These are phyloP conservation scores for Druceiella hillmani DNA, from an alignment of 2,888 invertebrate genomes.

Conservation along the genomic window DNA sequence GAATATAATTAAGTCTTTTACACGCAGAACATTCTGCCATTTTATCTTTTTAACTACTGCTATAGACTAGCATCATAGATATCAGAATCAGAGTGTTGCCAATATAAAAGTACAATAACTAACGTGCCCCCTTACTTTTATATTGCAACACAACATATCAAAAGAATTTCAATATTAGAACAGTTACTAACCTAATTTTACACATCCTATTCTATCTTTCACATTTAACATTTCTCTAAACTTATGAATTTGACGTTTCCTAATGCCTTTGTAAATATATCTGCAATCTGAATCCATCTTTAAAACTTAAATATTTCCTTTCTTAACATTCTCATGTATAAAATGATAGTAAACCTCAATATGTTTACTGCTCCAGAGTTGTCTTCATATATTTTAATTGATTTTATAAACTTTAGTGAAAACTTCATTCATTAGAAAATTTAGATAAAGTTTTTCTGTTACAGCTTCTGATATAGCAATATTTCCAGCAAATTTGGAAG, in stretches of 20 bases:
- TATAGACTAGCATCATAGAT: too few species aligned
- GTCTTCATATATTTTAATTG: constrained; percentile 27
- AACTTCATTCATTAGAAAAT: constrained; percentile 20
- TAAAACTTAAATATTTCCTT: constrained; percentile 25
- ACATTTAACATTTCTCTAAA: too few species aligned
- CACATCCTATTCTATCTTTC: too few species aligned
- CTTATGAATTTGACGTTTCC: constrained; percentile 3
- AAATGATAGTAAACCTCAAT: constrained; percentile 23
- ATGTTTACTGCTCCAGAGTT: constrained; percentile 26
- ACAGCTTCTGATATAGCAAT: constrained; percentile 25
- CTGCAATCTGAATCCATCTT: constrained; percentile 18
- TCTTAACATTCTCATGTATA: constrained; percentile 26
- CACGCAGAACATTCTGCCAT: too few species aligned
- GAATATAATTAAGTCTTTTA: too few species aligned
- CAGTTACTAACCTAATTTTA: too few species aligned
- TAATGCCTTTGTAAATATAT: not conserved
- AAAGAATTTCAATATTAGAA: too few species aligned
- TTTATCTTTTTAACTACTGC: too few species aligned
- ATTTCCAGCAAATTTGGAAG: constrained; percentile 27
- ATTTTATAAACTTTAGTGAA: constrained; percentile 19
- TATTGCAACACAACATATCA: too few species aligned
- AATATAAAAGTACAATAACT: too few species aligned
- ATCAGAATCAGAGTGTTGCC: too few species aligned
- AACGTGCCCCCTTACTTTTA: too few species aligned
- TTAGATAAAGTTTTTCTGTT: constrained; percentile 22